Conservation (phyloP, 1,140 invertebrate genomes). For the Archivesica marissinica region DNA sequence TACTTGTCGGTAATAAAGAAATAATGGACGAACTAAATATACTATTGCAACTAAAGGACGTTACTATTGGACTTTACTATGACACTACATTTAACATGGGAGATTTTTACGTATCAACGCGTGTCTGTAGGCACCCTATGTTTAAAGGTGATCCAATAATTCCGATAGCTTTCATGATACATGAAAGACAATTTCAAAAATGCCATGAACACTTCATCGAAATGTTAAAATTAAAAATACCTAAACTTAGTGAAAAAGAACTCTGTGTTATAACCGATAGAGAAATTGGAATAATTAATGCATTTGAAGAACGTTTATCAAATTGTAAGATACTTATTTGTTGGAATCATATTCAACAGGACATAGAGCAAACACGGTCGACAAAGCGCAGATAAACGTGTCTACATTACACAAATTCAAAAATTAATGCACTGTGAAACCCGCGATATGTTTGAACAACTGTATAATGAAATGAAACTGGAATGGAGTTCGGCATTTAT, state of each 20-base stretch:
- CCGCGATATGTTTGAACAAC: background rate
- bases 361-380: conserved; percentile 38
- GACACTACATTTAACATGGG: conserved; percentile 39
- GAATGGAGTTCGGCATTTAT: conserved; percentile 21
- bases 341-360: conserved; percentile 24
- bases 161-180: conserved; percentile 19
- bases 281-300: conserved; percentile 11
- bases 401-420: conserved; percentile 33
- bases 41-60: conserved; percentile 36
- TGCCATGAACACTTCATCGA: conserved; percentile 31
- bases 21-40: conserved; percentile 42
- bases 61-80: conserved; percentile 13
- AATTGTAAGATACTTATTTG: conserved; percentile 15
- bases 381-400: conserved; percentile 24
- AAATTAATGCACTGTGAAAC: conserved; percentile 35
- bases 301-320: conserved; percentile 9
- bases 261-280: conserved; percentile 14
- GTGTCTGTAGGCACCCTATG: conserved; percentile 24
- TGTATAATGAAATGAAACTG: conserved; percentile 16
- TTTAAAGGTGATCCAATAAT: conserved; percentile 44
- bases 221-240: background rate
- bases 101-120: conserved; percentile 32
- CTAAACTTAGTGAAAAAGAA: conserved; percentile 23
- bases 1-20: conserved; percentile 27
- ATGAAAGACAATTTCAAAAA: conserved; percentile 19